A percentile compares a stretch with the other conserved stretches of the same genome.
phyloP scores from a whole-genome alignment of 64 coral and sea anemone genomes.

The Pocillopora verrucosa region DNA sequence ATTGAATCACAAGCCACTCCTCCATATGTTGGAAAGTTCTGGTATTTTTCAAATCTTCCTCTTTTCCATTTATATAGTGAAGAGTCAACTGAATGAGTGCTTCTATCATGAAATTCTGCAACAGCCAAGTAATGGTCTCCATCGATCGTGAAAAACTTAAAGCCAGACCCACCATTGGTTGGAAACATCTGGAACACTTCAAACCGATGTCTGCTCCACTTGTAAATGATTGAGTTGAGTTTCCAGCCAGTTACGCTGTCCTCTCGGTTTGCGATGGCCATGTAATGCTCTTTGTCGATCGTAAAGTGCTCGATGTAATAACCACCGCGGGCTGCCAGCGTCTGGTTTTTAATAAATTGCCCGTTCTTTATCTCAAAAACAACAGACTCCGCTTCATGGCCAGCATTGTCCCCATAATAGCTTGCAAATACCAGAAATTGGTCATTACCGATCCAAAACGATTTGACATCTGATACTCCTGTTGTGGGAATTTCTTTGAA shows the following conservation, averaged over 20 bases:
- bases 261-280: background rate
- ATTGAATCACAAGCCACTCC: background rate
- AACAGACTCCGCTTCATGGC: background rate
- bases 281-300: background rate
- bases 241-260: background rate
- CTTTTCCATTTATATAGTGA: background rate
- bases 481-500: constrained; percentile 16
- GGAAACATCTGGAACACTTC: background rate
- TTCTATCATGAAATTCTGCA: background rate
- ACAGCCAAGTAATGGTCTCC: background rate
- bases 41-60: background rate
- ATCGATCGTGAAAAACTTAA: constrained; percentile 8
- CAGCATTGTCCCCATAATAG: background rate
- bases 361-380: background rate
- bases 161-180: background rate
- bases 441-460: background rate
- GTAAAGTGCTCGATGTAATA: background rate
- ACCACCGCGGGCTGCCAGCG: background rate
- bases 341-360: background rate
- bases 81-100: background rate
- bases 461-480: background rate
- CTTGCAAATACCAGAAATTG: constrained; percentile 8
- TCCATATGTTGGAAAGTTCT: background rate
- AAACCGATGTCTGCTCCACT: background rate
- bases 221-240: constrained; percentile 14